phyloP scores from a whole-genome alignment of 1,140 invertebrate genomes.

The Melipona quadrifasciata region DNA sequence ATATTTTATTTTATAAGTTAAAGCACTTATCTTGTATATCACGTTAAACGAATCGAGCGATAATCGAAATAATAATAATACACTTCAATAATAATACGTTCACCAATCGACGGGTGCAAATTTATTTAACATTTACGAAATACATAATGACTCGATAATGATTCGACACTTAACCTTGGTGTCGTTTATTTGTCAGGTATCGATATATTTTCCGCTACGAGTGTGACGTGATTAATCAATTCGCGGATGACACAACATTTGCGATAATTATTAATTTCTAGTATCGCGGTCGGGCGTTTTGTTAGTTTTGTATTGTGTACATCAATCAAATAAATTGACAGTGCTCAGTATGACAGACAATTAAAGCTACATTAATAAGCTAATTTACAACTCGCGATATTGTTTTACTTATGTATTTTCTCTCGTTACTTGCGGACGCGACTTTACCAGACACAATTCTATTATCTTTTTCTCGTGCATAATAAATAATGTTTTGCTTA shows the following conservation, averaged over 20 bases:
- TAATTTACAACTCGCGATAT: not conserved
- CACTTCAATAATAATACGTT: too few species aligned
- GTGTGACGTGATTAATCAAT: not conserved
- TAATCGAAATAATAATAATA: too few species aligned
- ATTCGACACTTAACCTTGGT: not conserved
- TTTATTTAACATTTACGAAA: not conserved
- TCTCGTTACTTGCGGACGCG: too few species aligned
- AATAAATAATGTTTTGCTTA: not conserved
- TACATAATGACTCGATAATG: not conserved
- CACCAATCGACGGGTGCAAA: not conserved
- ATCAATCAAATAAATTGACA: not conserved
- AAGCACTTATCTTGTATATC: too few species aligned
- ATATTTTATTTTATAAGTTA: too few species aligned
- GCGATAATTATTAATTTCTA: slow-evolving; percentile 4
- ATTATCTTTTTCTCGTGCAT: not conserved
- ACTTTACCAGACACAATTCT: not conserved
- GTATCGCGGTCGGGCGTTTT: not conserved
- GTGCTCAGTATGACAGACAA: not conserved
- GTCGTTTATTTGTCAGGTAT: not conserved
- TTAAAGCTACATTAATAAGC: slow-evolving; percentile 3
- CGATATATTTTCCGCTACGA: not conserved
- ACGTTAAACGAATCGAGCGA: not conserved
- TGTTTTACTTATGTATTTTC: not conserved
- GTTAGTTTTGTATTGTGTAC: slow-evolving; percentile 1
- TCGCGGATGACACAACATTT: not conserved